Conservation (phyloP, 2,113 vertebrate species). For the Eolophus roseicapilla region DNA sequence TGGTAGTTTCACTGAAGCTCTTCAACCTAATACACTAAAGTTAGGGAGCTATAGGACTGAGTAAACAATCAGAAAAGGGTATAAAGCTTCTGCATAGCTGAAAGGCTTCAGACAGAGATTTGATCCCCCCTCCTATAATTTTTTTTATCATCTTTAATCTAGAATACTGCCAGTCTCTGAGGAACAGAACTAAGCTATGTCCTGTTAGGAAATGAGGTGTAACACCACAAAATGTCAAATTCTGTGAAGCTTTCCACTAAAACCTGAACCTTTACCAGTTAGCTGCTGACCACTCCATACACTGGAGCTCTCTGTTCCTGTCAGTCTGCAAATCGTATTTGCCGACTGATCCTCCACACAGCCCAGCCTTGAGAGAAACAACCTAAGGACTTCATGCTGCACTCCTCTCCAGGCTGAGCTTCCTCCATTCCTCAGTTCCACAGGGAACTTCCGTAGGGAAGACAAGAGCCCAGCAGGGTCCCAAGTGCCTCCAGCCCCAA, state of each 20-base stretch:
- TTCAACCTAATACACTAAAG: background rate
- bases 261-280: background rate
- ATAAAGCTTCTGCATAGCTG: background rate
- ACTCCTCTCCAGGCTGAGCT: background rate
- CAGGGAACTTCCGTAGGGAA: too few relatives aligned
- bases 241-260: background rate
- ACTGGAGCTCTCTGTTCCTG: background rate
- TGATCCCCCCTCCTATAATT: background rate
- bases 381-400: fast-evolving
- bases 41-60: background rate
- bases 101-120: background rate
- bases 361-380: background rate
- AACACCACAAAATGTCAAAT: background rate
- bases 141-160: background rate
- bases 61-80: background rate
- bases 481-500: background rate
- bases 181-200: background rate
- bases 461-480: too few relatives aligned
- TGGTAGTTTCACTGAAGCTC: background rate
- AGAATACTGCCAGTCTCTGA: background rate
- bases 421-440: background rate
- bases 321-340: background rate
- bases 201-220: background rate
- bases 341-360: fast-evolving
- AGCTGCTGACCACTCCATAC: background rate